Evolutionary conservation across 2,797 vertebrate species (phyloP).

Genomic region (Phaenicophaeus curvirostris): DNA sequence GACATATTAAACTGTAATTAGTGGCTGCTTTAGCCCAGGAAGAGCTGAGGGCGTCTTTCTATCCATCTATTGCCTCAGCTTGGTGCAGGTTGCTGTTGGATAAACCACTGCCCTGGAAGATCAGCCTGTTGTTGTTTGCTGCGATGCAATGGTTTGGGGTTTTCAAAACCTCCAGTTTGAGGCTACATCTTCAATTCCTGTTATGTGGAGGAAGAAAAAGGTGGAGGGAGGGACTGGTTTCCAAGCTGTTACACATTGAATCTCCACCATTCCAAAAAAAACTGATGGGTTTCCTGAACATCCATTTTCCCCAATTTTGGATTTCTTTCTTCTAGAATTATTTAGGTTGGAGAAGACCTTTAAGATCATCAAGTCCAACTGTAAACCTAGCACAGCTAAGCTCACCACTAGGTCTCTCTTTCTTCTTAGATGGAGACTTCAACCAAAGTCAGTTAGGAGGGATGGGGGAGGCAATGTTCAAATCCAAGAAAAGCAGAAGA

Average conservation of each 20-base stretch:
- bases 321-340: neutral
- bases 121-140: neutral
- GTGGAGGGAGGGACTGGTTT: neutral
- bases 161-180: neutral
- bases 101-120: neutral
- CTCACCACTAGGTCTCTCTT: neutral
- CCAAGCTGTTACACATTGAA: neutral
- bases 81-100: neutral
- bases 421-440: neutral
- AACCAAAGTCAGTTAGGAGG: neutral
- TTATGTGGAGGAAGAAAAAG: neutral
- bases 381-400: no score
- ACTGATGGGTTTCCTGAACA: neutral
- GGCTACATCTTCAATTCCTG: neutral
- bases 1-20: neutral
- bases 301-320: neutral
- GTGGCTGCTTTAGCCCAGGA: neutral
- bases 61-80: neutral
- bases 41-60: neutral
- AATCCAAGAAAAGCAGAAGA: neutral
- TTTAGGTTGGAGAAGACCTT: no score
- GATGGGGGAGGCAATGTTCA: neutral
- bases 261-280: neutral
- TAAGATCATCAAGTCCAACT: no score
- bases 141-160: neutral